phyloP scores from a whole-genome alignment of 2,113 vertebrate genomes.

The Cheilinus undulatus region DNA sequence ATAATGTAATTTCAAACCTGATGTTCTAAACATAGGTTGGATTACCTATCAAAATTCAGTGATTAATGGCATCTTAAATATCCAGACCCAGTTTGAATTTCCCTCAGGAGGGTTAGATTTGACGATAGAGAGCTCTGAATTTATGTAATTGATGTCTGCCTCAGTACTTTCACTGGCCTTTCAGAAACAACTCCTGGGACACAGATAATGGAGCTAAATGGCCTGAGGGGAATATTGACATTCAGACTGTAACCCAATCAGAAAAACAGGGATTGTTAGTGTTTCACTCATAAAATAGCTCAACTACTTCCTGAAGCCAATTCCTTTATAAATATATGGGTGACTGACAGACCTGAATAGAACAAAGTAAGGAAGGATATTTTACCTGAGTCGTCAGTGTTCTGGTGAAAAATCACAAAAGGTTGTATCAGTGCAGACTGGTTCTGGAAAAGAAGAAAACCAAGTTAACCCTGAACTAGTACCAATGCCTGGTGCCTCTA shows the following conservation, averaged over 20 bases:
- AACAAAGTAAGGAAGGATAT: too few species aligned
- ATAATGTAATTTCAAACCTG: too few species aligned
- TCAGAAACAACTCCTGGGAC: constrained; percentile 9
- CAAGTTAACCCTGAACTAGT: too few species aligned
- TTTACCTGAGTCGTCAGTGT: too few species aligned
- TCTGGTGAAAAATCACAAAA: too few species aligned
- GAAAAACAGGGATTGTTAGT: constrained; percentile 33
- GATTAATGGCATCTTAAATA: background rate
- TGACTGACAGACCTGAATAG: background rate
- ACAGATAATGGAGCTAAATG: constrained; percentile 51
- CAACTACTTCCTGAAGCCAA: background rate
- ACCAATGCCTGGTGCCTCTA: too few species aligned
- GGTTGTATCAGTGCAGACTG: too few species aligned
- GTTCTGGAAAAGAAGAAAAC: background rate
- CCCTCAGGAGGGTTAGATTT: constrained; percentile 8
- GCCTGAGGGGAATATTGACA: constrained; percentile 38
- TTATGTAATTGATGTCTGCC: constrained; percentile 42
- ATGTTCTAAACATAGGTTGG: too few species aligned
- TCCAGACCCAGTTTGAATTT: background rate
- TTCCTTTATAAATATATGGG: background rate
- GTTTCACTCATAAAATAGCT: constrained; percentile 28
- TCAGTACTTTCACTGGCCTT: constrained; percentile 10
- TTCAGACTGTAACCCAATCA: constrained; percentile 63
- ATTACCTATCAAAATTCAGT: too few species aligned
- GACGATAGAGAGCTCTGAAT: constrained; percentile 29